Base-by-base conservation (phyloP, 2,113 vertebrate genomes). In the Neodon shergylaensis region DNA sequence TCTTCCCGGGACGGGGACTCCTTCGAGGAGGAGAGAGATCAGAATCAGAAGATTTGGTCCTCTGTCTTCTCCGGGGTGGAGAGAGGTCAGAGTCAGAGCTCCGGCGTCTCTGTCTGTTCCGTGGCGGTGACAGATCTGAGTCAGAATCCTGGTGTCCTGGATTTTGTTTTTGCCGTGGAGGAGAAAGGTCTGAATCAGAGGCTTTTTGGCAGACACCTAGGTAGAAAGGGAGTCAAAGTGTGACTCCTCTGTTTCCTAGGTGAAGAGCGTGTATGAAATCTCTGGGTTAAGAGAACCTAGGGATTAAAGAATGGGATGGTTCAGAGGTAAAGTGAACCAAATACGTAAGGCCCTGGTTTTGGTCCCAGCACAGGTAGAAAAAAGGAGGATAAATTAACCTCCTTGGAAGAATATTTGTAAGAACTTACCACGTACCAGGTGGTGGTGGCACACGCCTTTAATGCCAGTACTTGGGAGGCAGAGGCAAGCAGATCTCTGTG, bases 11-110 rank as follows among this genome's bases (percentile, higher is more conserved):
- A 0, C 94, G 92, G 0, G 87, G 96, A 47, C 94, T 9, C 92
- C 98, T 98, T 58, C 98, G 98, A 79, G 99, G 99, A 36, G 98
- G 97, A 70, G 97, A 98, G 0, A 96, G 93, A 58, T 95, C 98
- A 0, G 98, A 98, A 76, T 98, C 99, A 21, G 99, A 98, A 47
- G 95, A 95, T 0, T 0, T 68, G 70, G 90, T 87, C 95, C 98
- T 98, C 65, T 11, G 95, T 65, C 90, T 97, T 90, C 97, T 98
- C 65, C 98, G 96, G 3, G 98, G 98, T 49, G 99, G 98, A 7
- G 97, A 99, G 6, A 97, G 94, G 95, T 99, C 98, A 0, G 99
- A 98, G 85, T 98, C 98, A 12, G 98, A 98, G 33, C 26, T 77
- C 0, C 0, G 82, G 54, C 1, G 92, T 1, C 9, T 44, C 42